These are phyloP conservation scores for Sinocyclocheilus maitianheensis DNA, from an alignment of 2,113 vertebrate genomes.

Conservation along the genomic window DNA sequence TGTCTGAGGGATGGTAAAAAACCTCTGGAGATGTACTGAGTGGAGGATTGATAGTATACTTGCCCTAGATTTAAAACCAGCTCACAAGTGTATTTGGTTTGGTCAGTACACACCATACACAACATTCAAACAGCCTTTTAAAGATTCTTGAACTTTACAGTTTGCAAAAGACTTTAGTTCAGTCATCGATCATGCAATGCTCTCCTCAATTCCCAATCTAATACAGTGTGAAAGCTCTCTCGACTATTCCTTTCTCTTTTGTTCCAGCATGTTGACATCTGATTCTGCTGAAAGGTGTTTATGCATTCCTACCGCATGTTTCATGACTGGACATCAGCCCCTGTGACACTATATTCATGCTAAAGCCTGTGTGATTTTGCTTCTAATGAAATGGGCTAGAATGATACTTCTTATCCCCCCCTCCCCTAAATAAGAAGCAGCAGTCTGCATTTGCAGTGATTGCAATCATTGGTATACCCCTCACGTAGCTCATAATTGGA, in stretches of 20 bases:
- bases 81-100: not conserved
- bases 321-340: not conserved
- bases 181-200: not conserved
- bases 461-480: not conserved
- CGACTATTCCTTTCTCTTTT: not conserved
- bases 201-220: not conserved
- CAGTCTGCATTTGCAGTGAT: conserved; percentile 18
- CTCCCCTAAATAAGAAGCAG: not conserved
- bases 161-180: not conserved
- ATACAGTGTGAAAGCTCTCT: conserved; percentile 6
- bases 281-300: conserved; percentile 14
- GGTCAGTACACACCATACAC: not conserved
- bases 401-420: not conserved
- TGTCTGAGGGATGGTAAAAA: not conserved
- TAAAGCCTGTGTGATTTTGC: not conserved
- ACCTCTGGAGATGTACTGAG: not conserved
- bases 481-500: conserved; percentile 43
- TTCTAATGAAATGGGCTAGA: not conserved
- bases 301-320: conserved; percentile 3
- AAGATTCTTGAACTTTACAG: not conserved
- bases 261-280: not conserved
- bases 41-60: not conserved
- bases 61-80: not conserved
- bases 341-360: conserved; percentile 12
- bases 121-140: not conserved